Percentiles rank a stretch among this genome's conserved stretches.
Conservation (phyloP, 2,888 invertebrate species). For the Leptodirus hochenwartii region DNA sequence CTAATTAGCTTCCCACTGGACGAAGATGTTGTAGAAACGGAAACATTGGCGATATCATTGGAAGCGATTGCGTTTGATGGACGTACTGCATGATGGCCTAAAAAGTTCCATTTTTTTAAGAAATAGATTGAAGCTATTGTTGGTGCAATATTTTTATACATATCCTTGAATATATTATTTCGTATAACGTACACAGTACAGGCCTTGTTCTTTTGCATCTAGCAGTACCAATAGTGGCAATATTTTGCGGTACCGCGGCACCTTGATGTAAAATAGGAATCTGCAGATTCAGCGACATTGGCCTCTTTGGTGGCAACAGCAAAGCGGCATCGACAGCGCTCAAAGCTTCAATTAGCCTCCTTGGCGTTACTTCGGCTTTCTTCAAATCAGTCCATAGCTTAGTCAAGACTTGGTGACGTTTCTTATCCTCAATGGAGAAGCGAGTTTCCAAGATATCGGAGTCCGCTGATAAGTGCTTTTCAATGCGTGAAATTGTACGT, state of each 20-base stretch:
- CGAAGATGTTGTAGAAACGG: no score
- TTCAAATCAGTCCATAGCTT: constrained; percentile 46
- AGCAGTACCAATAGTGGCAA: no score
- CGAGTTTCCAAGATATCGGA: constrained; percentile 29
- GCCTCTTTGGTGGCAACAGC: constrained; percentile 49
- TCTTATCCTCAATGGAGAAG: constrained; percentile 41
- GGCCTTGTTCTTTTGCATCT: constrained; percentile 29
- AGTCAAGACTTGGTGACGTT: constrained; percentile 41
- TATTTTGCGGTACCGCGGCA: no score
- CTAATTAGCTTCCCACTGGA: no score
- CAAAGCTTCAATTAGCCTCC: constrained; percentile 40
- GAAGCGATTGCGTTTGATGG: no score
- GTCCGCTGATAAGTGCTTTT: constrained; percentile 23
- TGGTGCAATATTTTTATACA: no score
- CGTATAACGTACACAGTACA: constrained; percentile 26
- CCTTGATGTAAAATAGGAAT: constrained; percentile 38
- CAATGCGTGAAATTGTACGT: constrained; percentile 17
- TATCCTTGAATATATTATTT: no score
- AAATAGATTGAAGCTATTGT: no score
- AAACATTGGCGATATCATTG: no score
- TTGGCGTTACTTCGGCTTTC: constrained; percentile 43
- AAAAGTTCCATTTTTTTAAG: no score
- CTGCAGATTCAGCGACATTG: constrained; percentile 50
- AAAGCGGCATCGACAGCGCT: constrained; percentile 45
- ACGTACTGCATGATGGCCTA: no score